Conservation (phyloP, 92 coral and sea anemone species). For the Parazoanthus atlanticus region DNA sequence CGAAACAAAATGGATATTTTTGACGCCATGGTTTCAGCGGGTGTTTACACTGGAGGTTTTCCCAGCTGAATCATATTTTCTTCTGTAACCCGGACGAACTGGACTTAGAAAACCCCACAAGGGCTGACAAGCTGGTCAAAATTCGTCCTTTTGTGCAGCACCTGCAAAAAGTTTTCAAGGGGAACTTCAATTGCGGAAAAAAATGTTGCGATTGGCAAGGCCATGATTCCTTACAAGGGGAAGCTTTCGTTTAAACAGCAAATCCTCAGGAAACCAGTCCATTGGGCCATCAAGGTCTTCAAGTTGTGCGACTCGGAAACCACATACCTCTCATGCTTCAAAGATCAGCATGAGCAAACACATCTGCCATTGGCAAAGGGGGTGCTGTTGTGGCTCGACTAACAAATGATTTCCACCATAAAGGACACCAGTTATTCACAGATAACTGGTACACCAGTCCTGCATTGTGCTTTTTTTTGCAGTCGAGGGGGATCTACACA, state of each 20-base stretch:
- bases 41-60: slow-evolving; percentile 51
- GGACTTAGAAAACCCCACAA: slow-evolving; percentile 5
- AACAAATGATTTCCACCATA: slow-evolving; percentile 20
- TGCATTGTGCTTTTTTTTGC: slow-evolving; percentile 41
- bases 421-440: slow-evolving; percentile 35
- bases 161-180: slow-evolving; percentile 30
- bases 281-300: slow-evolving; percentile 54
- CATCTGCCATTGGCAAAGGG: slow-evolving; percentile 43
- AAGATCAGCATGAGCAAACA: slow-evolving; percentile 36
- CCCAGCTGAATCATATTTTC: slow-evolving; percentile 51
- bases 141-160: slow-evolving; percentile 32
- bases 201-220: slow-evolving; percentile 45
- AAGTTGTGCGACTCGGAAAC: slow-evolving; percentile 44
- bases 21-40: slow-evolving; percentile 48
- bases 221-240: slow-evolving; percentile 55
- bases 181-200: slow-evolving; percentile 44
- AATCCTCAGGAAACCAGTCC: slow-evolving; percentile 47
- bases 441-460: slow-evolving; percentile 61
- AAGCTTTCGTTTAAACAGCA: slow-evolving; percentile 44
- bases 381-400: slow-evolving; percentile 44
- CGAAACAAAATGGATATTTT: slow-evolving; percentile 49
- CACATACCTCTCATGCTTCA: slow-evolving; percentile 24
- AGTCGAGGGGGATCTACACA: slow-evolving; percentile 40
- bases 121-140: slow-evolving; percentile 23
- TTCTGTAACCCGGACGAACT: slow-evolving; percentile 52